Base-by-base conservation (phyloP, 1,140 invertebrate genomes). In the Drosophila eugracilis region DNA sequence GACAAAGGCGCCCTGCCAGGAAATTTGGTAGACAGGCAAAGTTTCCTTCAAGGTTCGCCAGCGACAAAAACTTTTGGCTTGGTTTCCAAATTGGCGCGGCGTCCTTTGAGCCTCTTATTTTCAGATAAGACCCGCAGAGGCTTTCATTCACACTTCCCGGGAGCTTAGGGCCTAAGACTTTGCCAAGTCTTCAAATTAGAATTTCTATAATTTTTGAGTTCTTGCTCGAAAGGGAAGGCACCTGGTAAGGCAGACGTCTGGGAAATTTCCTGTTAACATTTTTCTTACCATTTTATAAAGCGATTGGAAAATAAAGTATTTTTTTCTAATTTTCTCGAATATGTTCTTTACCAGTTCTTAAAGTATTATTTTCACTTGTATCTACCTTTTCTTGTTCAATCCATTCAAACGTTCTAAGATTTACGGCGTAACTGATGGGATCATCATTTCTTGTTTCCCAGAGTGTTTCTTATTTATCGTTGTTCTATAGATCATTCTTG, bases 21-120 rank as follows among this genome's bases (percentile, higher is more conserved):
- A 73, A 81, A 81, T 81, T 77, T 57, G 37, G 36, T 58, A 78
- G 62, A 53, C 79, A 47, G 58, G 44, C 44, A 73, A 84, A 86
- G 66, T 86, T 84, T 85, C 7, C 26, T 28, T 34, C 57, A 34
- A 26, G 28, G 30, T 53, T 37, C 21, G 34, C 19, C 21, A 39
- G 14, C 48, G 66, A 69, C 32, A 60, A 36, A 78, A 84, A 63
- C 76, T 79, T 85, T 85, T 67, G 42, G 36, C 57, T 53, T 57
- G 60, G 73, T 76, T 80, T 19, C 72, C 22, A 72, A 84, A 86
- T 80, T 80, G 60, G 42, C 45, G 47, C 28, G 9, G 28, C 39
- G 24, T 34, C 21, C 50, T 57, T 42, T 60, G 66, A 80, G 60
- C 71, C 59, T 72, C 59, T 67, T 86, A 79, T 84, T 85, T 84